A percentile compares a stretch with the other conserved stretches of the same genome.
phyloP scores from a whole-genome alignment of 1,140 invertebrate species.

The Drosophila prosaltans region DNA sequence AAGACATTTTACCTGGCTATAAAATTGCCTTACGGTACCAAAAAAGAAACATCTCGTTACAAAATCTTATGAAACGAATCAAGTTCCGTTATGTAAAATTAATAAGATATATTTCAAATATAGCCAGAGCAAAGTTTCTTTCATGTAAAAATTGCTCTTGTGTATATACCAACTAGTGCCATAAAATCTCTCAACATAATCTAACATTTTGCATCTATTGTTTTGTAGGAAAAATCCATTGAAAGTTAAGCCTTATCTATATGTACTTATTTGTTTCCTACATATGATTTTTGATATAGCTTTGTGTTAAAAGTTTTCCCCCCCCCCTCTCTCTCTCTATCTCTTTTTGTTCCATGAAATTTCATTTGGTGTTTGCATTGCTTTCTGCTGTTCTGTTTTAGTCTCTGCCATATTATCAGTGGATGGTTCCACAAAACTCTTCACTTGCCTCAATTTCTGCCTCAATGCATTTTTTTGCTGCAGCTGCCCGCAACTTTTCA shows the following conservation, averaged over 20 bases:
- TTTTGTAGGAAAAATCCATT: background rate
- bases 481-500: constrained; percentile 24
- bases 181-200: background rate
- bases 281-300: background rate
- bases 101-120: no score
- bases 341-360: background rate
- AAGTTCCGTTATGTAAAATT: no score
- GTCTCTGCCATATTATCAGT: background rate
- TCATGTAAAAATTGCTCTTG: no score
- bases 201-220: background rate
- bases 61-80: no score
- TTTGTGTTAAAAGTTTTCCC: background rate
- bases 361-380: background rate
- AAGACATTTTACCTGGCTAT: no score
- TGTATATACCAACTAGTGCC: background rate
- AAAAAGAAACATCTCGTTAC: no score
- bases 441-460: constrained; percentile 16
- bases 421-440: background rate
- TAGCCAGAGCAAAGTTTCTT: no score
- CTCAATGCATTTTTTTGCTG: constrained; percentile 25
- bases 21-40: no score
- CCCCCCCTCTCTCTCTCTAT: background rate
- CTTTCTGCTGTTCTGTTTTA: background rate
- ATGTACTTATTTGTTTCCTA: background rate
- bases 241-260: constrained; percentile 7